These are phyloP conservation scores for Entomobrya multifasciata DNA, from an alignment of 2,888 invertebrate genomes.

Conservation along the genomic window DNA sequence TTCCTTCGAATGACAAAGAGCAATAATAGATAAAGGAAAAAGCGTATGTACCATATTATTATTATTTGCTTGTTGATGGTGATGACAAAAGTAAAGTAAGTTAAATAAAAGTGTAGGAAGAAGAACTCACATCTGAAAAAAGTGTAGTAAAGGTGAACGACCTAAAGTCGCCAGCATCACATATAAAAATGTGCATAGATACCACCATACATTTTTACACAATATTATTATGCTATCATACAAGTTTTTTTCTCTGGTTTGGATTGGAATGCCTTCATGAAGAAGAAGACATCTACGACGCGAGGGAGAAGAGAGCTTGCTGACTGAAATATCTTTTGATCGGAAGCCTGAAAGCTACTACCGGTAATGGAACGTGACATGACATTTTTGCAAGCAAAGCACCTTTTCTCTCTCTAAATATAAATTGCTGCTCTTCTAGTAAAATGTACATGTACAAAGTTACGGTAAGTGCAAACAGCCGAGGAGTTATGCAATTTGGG, in stretches of 20 bases:
- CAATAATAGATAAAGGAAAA: no score
- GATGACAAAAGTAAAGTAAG: neutral
- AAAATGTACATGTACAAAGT: neutral
- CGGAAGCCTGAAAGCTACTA: neutral
- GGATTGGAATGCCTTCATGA: constrained; percentile 45
- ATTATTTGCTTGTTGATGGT: neutral
- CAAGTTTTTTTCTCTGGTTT: neutral
- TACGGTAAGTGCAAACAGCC: neutral
- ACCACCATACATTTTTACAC: neutral
- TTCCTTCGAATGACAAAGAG: no score
- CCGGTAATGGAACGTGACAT: constrained; percentile 45
- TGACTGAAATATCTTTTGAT: constrained; percentile 48
- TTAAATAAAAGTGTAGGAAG: neutral
- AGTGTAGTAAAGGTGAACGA: constrained; percentile 68
- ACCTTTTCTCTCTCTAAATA: neutral
- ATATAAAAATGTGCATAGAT: no score
- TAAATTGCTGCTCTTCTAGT: neutral
- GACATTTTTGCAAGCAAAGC: constrained; percentile 46
- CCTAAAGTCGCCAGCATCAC: constrained; percentile 49
- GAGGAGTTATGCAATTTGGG: no score
- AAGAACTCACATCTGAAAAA: no score
- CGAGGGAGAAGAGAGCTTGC: no score
- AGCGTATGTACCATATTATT: no score
- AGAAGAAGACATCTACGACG: no score
- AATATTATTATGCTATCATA: neutral